A percentile compares a stretch with the other conserved stretches of the same genome.
phyloP scores from a whole-genome alignment of 2,113 vertebrate species.

The Nibea albiflora region DNA sequence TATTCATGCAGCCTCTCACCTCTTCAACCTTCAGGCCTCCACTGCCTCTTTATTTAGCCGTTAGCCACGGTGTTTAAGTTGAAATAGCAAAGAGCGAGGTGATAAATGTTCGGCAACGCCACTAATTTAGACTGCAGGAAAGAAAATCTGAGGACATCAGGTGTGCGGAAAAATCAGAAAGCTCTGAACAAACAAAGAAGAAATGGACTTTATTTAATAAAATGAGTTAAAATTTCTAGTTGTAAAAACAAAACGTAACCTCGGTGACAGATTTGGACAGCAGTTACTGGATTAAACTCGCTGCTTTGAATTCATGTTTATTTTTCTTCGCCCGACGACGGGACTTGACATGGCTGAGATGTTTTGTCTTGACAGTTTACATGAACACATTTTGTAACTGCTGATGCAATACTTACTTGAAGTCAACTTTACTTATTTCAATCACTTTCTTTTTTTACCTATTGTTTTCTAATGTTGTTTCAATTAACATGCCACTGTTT shows the following conservation, averaged over 20 bases:
- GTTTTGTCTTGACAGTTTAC: constrained; percentile 46
- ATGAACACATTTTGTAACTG: constrained; percentile 44
- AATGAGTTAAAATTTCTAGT: neutral
- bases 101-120: neutral
- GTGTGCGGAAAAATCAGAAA: neutral
- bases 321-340: neutral
- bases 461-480: constrained; percentile 37
- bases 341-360: neutral
- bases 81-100: neutral
- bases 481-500: constrained; percentile 30
- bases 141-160: neutral
- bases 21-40: no score
- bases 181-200: neutral
- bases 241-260: neutral
- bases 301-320: neutral
- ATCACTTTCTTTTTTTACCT: neutral
- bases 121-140: neutral
- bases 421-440: constrained; percentile 34
- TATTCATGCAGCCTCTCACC: no score
- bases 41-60: no score
- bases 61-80: neutral
- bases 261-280: neutral
- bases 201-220: neutral
- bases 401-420: constrained; percentile 48
- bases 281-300: neutral